Conservation (phyloP, 1,140 invertebrate genomes). For the Carposina sasakii region DNA sequence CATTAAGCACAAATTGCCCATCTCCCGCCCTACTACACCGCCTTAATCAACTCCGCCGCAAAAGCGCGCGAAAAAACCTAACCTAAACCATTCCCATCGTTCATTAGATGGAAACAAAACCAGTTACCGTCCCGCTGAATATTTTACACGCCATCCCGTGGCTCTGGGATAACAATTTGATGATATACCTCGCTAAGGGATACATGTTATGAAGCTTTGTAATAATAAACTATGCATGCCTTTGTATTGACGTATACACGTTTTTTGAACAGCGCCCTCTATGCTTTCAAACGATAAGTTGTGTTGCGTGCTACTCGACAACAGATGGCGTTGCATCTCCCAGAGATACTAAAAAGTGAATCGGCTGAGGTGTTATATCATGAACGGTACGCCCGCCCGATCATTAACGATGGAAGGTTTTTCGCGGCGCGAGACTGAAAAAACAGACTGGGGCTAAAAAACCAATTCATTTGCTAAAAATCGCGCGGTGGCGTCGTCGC, state of each 20-base stretch:
- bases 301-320: not conserved
- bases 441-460: too few relatives aligned
- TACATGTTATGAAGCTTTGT: not conserved
- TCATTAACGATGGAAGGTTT: too few relatives aligned
- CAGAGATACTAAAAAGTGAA: too few relatives aligned
- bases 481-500: too few relatives aligned
- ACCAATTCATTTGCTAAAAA: too few relatives aligned
- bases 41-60: constrained; percentile 12
- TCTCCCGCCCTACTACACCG: too few relatives aligned
- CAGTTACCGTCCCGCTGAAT: constrained; percentile 52
- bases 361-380: too few relatives aligned
- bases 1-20: too few relatives aligned
- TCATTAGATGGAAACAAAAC: constrained; percentile 61
- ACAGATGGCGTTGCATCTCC: not conserved
- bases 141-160: constrained; percentile 54
- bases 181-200: not conserved
- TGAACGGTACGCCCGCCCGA: too few relatives aligned
- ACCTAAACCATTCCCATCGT: too few relatives aligned
- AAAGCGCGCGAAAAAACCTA: too few relatives aligned
- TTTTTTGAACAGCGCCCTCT: not conserved
- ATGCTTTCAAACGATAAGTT: not conserved
- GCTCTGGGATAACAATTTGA: constrained; percentile 34
- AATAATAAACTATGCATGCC: not conserved
- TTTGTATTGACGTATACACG: not conserved
- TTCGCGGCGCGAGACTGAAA: too few relatives aligned